Percentiles rank a stretch among this genome's conserved stretches.
Evolutionary conservation across 2,113 vertebrate species (phyloP).

Genomic region (Chloebia gouldiae): DNA sequence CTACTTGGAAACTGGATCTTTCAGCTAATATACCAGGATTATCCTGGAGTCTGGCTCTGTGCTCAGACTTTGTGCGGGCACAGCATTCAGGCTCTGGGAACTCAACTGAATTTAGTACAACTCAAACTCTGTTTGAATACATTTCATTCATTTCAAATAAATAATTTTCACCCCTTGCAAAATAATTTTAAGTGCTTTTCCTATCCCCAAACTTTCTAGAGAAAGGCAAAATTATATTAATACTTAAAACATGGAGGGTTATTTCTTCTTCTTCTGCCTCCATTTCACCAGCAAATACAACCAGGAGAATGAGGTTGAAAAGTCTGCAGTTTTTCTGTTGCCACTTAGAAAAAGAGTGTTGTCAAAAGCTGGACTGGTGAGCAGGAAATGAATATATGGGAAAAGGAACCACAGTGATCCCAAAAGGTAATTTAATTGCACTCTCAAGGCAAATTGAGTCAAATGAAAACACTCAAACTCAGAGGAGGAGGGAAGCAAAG

Average conservation of each 20-base stretch:
- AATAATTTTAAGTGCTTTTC: background rate
- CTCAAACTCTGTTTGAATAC: background rate
- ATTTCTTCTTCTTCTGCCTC: background rate
- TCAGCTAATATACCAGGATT: background rate
- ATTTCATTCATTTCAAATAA: background rate
- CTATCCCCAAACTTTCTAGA: background rate
- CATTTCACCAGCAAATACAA: background rate
- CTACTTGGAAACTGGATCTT: background rate
- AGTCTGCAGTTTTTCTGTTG: background rate
- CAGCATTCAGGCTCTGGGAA: background rate
- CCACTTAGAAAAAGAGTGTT: background rate
- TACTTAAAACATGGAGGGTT: background rate
- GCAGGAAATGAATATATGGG: background rate
- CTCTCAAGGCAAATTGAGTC: background rate
- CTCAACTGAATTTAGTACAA: background rate
- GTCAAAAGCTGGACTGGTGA: background rate
- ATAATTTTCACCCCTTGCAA: background rate
- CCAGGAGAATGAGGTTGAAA: background rate
- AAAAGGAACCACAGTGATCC: background rate
- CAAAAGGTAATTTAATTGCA: background rate
- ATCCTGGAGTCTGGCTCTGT: background rate
- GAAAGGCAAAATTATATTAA: background rate
- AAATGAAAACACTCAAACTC: background rate
- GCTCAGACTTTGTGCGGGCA: background rate
- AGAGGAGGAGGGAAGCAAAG: background rate